Percentiles rank a stretch among this genome's conserved stretches.
phyloP scores from a whole-genome alignment of 2,113 vertebrate species.

The Amazona vittata region DNA sequence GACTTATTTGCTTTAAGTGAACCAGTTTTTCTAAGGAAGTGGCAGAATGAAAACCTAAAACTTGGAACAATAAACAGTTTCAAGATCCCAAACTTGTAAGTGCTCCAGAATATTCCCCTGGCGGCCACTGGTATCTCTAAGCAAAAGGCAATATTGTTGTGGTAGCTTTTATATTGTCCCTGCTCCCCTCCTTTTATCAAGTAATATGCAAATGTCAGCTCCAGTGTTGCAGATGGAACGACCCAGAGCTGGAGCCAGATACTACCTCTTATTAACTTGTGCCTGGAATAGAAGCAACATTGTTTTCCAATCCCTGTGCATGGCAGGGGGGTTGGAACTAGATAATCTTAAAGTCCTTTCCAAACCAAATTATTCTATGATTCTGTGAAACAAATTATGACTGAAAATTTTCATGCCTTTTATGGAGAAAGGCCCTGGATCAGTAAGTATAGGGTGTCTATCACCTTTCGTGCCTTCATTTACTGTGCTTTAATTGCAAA shows the following conservation, averaged over 20 bases:
- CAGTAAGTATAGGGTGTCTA: not conserved
- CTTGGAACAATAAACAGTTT: not conserved
- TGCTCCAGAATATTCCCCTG: not conserved
- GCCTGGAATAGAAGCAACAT: not conserved
- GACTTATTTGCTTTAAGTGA: not conserved
- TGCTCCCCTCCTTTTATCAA: not conserved
- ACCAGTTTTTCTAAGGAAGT: not conserved
- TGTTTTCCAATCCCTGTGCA: not conserved
- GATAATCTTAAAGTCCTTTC: not conserved
- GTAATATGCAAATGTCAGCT: not conserved
- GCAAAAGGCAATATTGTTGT: not conserved
- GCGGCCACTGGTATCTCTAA: not conserved
- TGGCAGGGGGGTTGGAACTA: not conserved
- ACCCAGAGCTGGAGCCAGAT: not conserved
- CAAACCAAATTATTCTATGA: not conserved
- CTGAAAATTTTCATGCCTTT: not conserved
- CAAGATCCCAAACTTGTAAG: not conserved
- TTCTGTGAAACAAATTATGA: not conserved
- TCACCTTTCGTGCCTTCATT: not conserved
- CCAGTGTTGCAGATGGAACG: not conserved
- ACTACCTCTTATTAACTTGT: not conserved
- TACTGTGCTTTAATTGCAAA: not conserved
- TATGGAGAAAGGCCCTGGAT: not conserved
- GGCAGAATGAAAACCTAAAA: not conserved
- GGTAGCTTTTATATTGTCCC: not conserved